These are phyloP conservation scores for Natrix natrix DNA, from an alignment of 2,797 vertebrate genomes.

Conservation along the genomic window DNA sequence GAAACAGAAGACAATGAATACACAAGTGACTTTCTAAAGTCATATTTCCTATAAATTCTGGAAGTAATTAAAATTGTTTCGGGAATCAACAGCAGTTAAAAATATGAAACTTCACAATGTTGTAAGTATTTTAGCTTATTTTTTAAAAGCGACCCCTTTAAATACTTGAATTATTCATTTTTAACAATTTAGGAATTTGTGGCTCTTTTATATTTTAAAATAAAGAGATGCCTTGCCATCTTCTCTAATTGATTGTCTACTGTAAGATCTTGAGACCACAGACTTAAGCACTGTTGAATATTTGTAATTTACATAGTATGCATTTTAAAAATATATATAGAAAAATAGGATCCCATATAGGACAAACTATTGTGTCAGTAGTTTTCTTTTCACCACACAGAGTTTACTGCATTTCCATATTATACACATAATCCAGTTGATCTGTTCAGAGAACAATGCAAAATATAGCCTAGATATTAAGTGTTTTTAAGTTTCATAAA, in stretches of 20 bases:
- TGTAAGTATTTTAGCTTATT: background rate
- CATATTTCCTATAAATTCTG: background rate
- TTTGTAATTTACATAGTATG: background rate
- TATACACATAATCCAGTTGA: slow-evolving; percentile 2
- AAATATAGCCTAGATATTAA: background rate
- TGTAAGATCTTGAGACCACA: background rate
- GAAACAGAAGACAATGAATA: background rate
- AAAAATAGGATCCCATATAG: background rate
- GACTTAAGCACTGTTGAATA: background rate
- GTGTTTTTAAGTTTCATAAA: background rate
- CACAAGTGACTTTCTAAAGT: background rate
- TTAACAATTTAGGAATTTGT: background rate
- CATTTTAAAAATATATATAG: background rate
- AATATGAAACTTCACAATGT: background rate
- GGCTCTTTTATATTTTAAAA: background rate
- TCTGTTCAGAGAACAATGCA: background rate
- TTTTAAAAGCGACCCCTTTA: background rate
- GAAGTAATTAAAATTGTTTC: background rate
- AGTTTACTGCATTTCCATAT: fast-evolving
- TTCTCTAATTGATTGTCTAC: background rate
- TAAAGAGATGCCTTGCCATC: background rate
- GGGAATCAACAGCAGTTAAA: background rate
- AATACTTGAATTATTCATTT: background rate
- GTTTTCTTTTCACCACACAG: background rate
- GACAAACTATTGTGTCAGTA: background rate